A percentile compares a stretch with the other conserved stretches of the same genome.
phyloP scores from a whole-genome alignment of 2,113 vertebrate genomes.

The Coreoperca whiteheadi region DNA sequence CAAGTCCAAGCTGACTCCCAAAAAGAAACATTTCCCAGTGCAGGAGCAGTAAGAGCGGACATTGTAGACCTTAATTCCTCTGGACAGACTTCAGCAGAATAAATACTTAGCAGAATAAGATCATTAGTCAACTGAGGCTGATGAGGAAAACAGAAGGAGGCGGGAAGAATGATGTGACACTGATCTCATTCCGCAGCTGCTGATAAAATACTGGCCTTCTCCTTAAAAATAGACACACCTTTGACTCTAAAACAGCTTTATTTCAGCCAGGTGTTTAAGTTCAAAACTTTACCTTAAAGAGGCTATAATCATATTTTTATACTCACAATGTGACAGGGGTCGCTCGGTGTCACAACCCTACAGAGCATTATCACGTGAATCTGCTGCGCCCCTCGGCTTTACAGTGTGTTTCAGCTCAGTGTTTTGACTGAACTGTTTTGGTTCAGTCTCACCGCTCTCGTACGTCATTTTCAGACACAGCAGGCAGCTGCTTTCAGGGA shows the following conservation, averaged over 20 bases:
- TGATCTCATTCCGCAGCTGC: slow-evolving; percentile 28
- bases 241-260: not conserved
- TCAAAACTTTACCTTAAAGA: not conserved
- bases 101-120: slow-evolving; percentile 23
- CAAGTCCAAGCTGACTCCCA: not conserved
- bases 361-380: no score
- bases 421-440: not conserved
- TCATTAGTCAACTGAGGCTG: slow-evolving; percentile 31
- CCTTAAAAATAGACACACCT: slow-evolving; percentile 18
- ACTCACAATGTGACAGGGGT: no score
- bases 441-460: not conserved
- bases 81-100: slow-evolving; percentile 10
- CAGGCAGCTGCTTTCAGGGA: not conserved
- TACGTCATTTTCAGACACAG: not conserved
- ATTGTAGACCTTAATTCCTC: not conserved
- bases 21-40: slow-evolving; percentile 4
- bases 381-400: no score
- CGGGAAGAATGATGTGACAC: not conserved
- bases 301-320: not conserved
- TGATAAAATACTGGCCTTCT: not conserved
- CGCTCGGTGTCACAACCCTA: no score
- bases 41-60: not conserved
- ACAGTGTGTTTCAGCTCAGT: no score
- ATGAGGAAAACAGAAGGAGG: slow-evolving; percentile 53
- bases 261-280: slow-evolving; percentile 8